These are phyloP conservation scores for Calvadosia cruxmelitensis DNA, from an alignment of 30 jellyfish, hydroid and myxozoan genomes.

Conservation along the genomic window DNA sequence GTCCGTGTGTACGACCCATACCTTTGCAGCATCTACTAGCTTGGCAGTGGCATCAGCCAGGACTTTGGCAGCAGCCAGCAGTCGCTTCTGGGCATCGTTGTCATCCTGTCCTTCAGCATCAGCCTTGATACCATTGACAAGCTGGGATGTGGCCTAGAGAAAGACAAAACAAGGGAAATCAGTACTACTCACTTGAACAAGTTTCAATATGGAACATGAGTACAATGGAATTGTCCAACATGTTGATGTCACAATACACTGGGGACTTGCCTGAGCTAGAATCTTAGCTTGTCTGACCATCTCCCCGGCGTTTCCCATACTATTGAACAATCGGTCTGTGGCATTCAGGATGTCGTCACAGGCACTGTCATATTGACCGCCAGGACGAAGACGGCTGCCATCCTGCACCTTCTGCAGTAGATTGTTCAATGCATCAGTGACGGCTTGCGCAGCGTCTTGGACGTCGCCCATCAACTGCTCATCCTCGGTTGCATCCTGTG, in stretches of 20 bases:
- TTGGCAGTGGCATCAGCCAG: slow-evolving; percentile 94
- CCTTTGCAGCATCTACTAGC: slow-evolving; percentile 93
- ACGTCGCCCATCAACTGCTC: slow-evolving; percentile 41
- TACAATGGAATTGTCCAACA: too few species aligned
- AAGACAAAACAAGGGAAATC: too few species aligned
- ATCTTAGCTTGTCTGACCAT: slow-evolving; percentile 93
- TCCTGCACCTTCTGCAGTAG: slow-evolving; percentile 71
- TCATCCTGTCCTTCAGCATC: slow-evolving; percentile 90
- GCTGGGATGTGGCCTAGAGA: slow-evolving; percentile 75
- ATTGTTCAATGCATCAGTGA: slow-evolving; percentile 87
- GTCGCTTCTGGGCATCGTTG: slow-evolving; percentile 67
- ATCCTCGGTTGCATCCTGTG: slow-evolving; percentile 67
- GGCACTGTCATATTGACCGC: slow-evolving; percentile 89
- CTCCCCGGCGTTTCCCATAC: slow-evolving; percentile 98
- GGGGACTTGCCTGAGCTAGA: slow-evolving; percentile 70
- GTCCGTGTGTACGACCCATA: too few species aligned
- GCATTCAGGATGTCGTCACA: slow-evolving; percentile 92
- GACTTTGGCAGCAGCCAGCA: slow-evolving; percentile 84
- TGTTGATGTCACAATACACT: too few species aligned
- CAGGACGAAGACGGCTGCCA: slow-evolving; percentile 53
- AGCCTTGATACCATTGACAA: slow-evolving; percentile 79
- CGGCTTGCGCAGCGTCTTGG: slow-evolving; percentile 76
- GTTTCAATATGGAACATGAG: too few species aligned
- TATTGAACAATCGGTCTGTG: slow-evolving; percentile 75
- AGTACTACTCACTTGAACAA: too few species aligned